Evolutionary conservation across 2,888 invertebrate species (phyloP).

Genomic region (Metopia argyrocephala): DNA sequence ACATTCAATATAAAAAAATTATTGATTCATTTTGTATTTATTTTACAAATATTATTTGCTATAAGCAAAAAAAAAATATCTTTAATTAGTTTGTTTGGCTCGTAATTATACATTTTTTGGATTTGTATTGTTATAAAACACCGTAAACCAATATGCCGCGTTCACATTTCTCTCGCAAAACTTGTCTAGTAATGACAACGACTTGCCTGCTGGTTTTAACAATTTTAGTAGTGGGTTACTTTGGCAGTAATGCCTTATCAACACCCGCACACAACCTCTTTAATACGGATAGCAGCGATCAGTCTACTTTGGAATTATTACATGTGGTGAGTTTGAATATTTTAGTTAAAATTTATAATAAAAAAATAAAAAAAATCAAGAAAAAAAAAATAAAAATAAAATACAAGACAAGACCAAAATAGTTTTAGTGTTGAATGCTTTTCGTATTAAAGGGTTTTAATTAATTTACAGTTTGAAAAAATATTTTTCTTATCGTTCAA

Average conservation of each 20-base stretch:
- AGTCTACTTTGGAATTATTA: constrained; percentile 74
- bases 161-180: constrained; percentile 74
- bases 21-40: too few species aligned
- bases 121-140: constrained; percentile 55
- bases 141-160: constrained; percentile 71
- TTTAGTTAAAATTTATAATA: background rate
- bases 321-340: constrained; percentile 75
- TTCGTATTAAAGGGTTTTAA: too few species aligned
- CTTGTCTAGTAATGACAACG: constrained; percentile 76
- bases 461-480: too few species aligned
- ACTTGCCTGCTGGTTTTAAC: constrained; percentile 71
- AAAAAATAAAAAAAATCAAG: background rate
- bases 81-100: too few species aligned
- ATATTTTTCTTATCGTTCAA: too few species aligned
- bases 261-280: background rate
- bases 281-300: constrained; percentile 67
- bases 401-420: too few species aligned
- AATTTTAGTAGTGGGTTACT: constrained; percentile 72
- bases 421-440: too few species aligned
- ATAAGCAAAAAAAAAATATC: too few species aligned
- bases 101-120: too few species aligned
- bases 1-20: too few species aligned
- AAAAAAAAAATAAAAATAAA: background rate
- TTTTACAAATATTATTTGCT: too few species aligned
- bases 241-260: constrained; percentile 69